Evolutionary conservation across 2,888 invertebrate species (phyloP), one percentile per base, ranked within the genome.

Genomic region (Chymomyza procnemis): DNA sequence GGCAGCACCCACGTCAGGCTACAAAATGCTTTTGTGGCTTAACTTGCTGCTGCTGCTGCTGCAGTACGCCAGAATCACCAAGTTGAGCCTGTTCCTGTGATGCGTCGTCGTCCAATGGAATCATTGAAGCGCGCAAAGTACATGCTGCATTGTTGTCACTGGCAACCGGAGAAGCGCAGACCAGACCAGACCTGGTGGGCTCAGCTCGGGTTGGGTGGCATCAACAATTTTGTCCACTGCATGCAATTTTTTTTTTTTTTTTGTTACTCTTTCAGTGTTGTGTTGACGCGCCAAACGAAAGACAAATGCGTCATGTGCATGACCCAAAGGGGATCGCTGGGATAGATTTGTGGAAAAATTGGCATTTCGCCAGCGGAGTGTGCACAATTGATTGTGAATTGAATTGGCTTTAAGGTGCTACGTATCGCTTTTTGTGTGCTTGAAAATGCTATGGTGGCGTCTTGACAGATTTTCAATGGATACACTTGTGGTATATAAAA

Each of bases 61-160:
- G 62, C 68, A 66, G 62, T 48, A 22, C 21, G 26, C 34, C 12
- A 41, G 34, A 12, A 5, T 41, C 12, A 41, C 34, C 34, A 41
- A 12, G 34, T 41, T 41, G 34, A 9, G 9, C 34, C 12, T 41
- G 34, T 9, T 34, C 34, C 34, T 2, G 1, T 26, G 5, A 1
- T 26, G 4, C 6, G 26, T 14, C 56, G 56, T 6, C 14, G 56
- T 56, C 72, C 47, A 69, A 68, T 30, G 61, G 52, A 74, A 52
- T 74, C 74, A 79, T 69, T 71, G 69, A 69, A 74, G 76, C 76
- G 64, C 69, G 62, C 66, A 68, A 79, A 71, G 78, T 76, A 76
- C 74, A 78, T 71, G 76, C 66, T 12, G 34, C 34, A 60, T 22
- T 60, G 47, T 60, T 26, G 55, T 22, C 55, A 30, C 9, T 55